phyloP scores from a whole-genome alignment of 2,888 invertebrate genomes.

The Microplitis deprimator region DNA sequence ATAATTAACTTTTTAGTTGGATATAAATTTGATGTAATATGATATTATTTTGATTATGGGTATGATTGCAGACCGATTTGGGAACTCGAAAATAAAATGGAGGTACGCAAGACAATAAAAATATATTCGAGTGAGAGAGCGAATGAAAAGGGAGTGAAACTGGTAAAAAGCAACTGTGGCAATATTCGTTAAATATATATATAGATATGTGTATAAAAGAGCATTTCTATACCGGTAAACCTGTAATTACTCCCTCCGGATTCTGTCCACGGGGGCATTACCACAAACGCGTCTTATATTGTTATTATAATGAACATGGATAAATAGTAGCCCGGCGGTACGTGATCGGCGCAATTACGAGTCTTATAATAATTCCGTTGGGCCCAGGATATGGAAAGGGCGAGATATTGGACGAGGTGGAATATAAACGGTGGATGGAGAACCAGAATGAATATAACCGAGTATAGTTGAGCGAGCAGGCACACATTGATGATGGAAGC shows the following conservation, averaged over 20 bases:
- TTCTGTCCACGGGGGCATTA: constrained; percentile 42
- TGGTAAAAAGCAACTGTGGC: constrained; percentile 16
- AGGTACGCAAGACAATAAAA: neutral
- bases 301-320: constrained; percentile 71
- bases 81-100: neutral
- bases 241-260: constrained; percentile 33
- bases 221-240: constrained; percentile 4
- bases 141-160: constrained; percentile 21
- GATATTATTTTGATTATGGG: constrained; percentile 5
- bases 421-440: constrained; percentile 30
- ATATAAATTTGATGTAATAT: neutral
- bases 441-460: neutral
- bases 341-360: constrained; percentile 70
- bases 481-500: constrained; percentile 45
- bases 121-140: neutral
- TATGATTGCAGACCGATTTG: neutral
- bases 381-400: constrained; percentile 19
- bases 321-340: constrained; percentile 68
- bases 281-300: constrained; percentile 63
- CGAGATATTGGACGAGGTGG: constrained; percentile 24
- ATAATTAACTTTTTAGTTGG: too few relatives aligned
- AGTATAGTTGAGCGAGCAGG: neutral
- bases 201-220: neutral
- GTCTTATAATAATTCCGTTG: constrained; percentile 65
- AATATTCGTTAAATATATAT: constrained; percentile 1